Base-by-base conservation (phyloP, 2,797 vertebrate species). In the Parotocinclus haroldoi region DNA sequence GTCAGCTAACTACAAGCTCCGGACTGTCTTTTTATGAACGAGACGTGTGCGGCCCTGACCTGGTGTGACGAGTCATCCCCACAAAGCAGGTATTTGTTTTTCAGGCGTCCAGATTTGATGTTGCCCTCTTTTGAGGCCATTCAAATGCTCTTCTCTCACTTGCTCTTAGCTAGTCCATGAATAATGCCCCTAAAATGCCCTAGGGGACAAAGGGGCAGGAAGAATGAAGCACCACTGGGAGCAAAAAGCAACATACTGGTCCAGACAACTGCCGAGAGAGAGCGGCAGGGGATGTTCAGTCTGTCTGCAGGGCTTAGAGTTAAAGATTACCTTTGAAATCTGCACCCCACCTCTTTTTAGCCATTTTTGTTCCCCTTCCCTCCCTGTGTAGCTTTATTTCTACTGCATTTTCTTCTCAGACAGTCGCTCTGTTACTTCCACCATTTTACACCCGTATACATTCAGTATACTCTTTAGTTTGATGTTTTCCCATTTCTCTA, bases 311-410 rank as follows among this genome's bases (percentile, higher is more conserved):
- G 86, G 88, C 85, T 91, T 90, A 91, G 85, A 89, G 86, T 90
- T 90, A 86, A 90, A 89, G 89, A 91, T 89, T 89, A 89, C 88
- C 79, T 91, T 90, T 89, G 89, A 91, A 91, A 91, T 89, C 78
- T 86, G 83, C 83, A 86, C 87, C 75, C 74, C 72, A 73, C 46
- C 54, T 54, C 64, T 48, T 36, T 12, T 40, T 14, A 59, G 14
- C 49, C 44, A 55, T 39, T 16, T 60, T 58, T 11, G 46, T 39
- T 17, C 36, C 17, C 49, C 27, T 53, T 49, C 17, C 17, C 17
- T 37, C 13, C 18, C 10, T 55, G 19, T 44, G 9, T 39, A 10
- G 19, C 8, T 51, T 80, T 53, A n/a, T 61, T 13, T 76, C 78
- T 79, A 74, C 78, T 78, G 10, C 10, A 6, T 66, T 45, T 63